A percentile compares a stretch with the other conserved stretches of the same genome.
phyloP scores from a whole-genome alignment of 2,888 invertebrate genomes.

The Steromphala cineraria region DNA sequence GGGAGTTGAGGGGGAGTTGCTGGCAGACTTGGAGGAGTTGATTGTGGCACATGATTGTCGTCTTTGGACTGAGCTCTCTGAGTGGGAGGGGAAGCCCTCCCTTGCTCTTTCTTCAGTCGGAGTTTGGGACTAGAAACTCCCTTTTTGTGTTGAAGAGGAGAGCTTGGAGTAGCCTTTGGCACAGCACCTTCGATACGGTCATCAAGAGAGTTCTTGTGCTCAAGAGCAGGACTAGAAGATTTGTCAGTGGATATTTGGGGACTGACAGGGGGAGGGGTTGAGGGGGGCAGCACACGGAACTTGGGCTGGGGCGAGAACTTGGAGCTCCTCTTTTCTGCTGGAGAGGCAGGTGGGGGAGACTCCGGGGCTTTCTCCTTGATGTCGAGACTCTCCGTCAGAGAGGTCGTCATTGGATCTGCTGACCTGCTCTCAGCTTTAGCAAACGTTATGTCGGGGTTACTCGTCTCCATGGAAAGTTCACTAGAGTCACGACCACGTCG shows the following conservation, averaged over 20 bases:
- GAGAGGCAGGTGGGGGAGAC: constrained; percentile 12
- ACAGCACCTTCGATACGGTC: not conserved
- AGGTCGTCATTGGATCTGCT: not conserved
- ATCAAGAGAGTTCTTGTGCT: not conserved
- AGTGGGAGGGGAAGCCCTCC: not conserved
- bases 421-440: constrained; percentile 15
- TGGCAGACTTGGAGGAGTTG: constrained; percentile 32
- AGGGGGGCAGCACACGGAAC: constrained; percentile 31
- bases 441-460: constrained; percentile 42
- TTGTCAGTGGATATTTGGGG: not conserved
- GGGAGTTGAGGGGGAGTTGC: constrained; percentile 23
- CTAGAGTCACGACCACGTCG: constrained; percentile 49
- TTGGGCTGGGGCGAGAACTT: constrained; percentile 34
- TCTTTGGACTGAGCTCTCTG: not conserved
- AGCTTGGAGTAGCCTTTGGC: constrained; percentile 27
- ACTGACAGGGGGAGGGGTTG: constrained; percentile 7
- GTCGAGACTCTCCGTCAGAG: not conserved
- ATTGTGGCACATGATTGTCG: not conserved
- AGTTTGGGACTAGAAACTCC: constrained; percentile 43
- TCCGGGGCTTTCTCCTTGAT: not conserved
- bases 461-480: constrained; percentile 34
- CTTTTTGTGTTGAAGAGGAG: constrained; percentile 31
- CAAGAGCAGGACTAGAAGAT: not conserved
- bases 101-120: constrained; percentile 24
- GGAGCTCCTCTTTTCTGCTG: constrained; percentile 29